A percentile compares a stretch with the other conserved stretches of the same genome.
phyloP scores from a whole-genome alignment of 2,888 invertebrate species.

The Rhaphigaster nebulosa region DNA sequence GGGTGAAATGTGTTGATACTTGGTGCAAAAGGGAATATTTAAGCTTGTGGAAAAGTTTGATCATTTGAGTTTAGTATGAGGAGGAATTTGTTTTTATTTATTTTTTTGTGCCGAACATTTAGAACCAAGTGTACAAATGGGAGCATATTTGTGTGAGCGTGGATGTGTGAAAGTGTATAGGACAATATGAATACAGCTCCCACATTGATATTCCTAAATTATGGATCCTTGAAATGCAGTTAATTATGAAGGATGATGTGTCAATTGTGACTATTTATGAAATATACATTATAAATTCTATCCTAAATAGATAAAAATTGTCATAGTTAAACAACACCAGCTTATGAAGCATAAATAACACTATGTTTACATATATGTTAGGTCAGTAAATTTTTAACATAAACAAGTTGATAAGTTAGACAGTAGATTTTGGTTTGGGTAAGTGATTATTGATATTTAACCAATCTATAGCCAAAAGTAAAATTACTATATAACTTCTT shows the following conservation, averaged over 20 bases:
- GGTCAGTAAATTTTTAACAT: not conserved
- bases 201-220: not conserved
- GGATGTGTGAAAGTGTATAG: not conserved
- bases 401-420: not conserved
- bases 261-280: not conserved
- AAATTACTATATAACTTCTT: not conserved
- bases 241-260: not conserved
- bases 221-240: not conserved
- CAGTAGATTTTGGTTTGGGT: not conserved
- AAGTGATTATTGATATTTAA: not conserved
- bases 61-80: not conserved
- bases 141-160: not conserved
- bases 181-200: not conserved
- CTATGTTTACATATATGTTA: not conserved
- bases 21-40: conserved; percentile 58
- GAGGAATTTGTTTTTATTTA: not conserved
- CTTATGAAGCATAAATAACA: not conserved
- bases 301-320: not conserved
- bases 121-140: not conserved
- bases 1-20: conserved; percentile 64
- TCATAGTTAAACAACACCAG: not conserved
- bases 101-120: not conserved
- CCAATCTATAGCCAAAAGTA: not conserved
- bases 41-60: not conserved
- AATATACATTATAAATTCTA: not conserved